Conservation (phyloP, 2,888 invertebrate species). For the Craniophora ligustri region DNA sequence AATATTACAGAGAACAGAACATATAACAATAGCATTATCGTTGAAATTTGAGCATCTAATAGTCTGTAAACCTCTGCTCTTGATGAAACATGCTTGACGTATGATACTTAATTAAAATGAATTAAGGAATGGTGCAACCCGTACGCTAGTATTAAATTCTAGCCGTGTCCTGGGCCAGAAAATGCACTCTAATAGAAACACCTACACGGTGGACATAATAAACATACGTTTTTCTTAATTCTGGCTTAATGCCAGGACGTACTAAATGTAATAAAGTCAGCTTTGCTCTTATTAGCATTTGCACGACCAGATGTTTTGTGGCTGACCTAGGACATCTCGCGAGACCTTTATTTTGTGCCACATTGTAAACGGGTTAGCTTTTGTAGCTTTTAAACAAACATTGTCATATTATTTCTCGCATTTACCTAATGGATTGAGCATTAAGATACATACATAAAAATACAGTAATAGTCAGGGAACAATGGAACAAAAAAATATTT, state of each 20-base stretch:
- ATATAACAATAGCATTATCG: not conserved
- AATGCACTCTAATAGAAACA: slow-evolving; percentile 13
- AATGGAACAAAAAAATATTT: too few species aligned
- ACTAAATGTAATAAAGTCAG: slow-evolving; percentile 35
- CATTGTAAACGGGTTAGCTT: too few species aligned
- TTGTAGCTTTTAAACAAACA: too few species aligned
- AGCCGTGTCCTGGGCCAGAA: slow-evolving; percentile 7
- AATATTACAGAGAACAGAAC: not conserved
- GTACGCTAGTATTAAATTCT: slow-evolving; percentile 38
- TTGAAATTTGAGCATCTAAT: not conserved
- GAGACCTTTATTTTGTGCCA: too few species aligned
- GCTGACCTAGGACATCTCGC: slow-evolving; percentile 19
- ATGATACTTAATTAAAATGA: slow-evolving; percentile 32
- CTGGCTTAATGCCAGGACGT: slow-evolving; percentile 30
- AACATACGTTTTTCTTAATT: slow-evolving; percentile 22
- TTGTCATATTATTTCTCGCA: too few species aligned
- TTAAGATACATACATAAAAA: too few species aligned
- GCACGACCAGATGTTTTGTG: slow-evolving; percentile 28
- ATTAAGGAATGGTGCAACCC: slow-evolving; percentile 25
- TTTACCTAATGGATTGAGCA: too few species aligned
- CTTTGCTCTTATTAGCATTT: slow-evolving; percentile 29
- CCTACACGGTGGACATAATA: slow-evolving; percentile 16
- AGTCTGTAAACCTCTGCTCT: not conserved
- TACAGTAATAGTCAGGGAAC: too few species aligned
- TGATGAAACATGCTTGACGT: not conserved